Evolutionary conservation across 2,888 invertebrate genomes (phyloP), one percentile per base, ranked within the genome.

Genomic region (Congeria kusceri): DNA sequence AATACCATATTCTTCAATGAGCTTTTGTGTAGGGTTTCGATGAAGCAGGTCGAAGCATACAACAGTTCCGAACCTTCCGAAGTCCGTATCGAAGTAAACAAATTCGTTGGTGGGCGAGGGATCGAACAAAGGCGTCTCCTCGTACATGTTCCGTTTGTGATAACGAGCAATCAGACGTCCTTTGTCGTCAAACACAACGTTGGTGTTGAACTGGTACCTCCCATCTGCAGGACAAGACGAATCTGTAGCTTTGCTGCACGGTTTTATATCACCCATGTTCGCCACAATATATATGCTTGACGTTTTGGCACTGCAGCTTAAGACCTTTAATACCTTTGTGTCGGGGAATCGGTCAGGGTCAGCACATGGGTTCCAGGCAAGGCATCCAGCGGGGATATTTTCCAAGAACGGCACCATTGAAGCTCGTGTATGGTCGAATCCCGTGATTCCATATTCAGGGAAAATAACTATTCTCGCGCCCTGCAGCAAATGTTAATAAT

Each of bases 31-130:
- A 0, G 97, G 97, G 7, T 95, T 93, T 87, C 96, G 95, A 94
- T 96, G 97, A 85, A 97, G 92, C 9, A 97, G 95, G 91, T 98
- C 98, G 91, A 97, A 97, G 92, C 97, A 97, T 63, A 96, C 96
- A 91, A 96, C 96, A 85, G 96, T 95, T 0, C 97, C 97, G 56
- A 90, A 88, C 18, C 75, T 80, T 9, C 90, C 90, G 64, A 87
- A 89, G 0, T 86, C 87, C 0, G 91, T 90, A 25, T 90, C 85
- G 76, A 91, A 91, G 1, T 58, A 77, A 1, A 65, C 53, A 27
- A 79, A 68, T 62, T 91, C 90, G n/a, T 44, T 28, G 7, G 49
- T 57, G 0, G 91, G 89, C 7, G 78, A 29, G 0, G 84, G 71
- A 83, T 95, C 94, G 82, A 94, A 94, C 11, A 93, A 63, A 3